Base-by-base conservation (phyloP, 2,888 invertebrate genomes). In the Baccha elongata region DNA sequence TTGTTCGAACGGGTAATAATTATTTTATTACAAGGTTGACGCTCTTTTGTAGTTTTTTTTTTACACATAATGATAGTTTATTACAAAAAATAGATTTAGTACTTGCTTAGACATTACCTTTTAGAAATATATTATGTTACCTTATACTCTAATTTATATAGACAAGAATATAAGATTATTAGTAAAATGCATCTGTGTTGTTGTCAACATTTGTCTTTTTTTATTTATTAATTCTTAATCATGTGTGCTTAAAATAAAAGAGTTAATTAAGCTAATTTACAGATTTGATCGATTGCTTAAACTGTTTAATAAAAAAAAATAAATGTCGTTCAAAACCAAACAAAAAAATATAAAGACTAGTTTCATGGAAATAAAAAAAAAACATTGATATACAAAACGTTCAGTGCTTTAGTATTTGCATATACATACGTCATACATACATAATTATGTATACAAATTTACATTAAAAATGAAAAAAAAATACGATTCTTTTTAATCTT, bases 61-160 rank as follows among this genome's bases (percentile, higher is more conserved):
- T 48, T 68, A 69, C 48, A 80, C 64, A 80, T 26, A 68, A 32
- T 68, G 55, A 74, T 44, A 75, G 26, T 76, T 81, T 72, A 53
- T 71, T 81, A 81, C 81, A 81, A 81, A 81, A 81, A 81, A 81
- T 81, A 81, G 69, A 76, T 62, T 55, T 75, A 81, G 48, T 69
- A 68, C 60, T 44, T 64, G 60, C 74, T 68, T 75, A 76, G 40
- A 48, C 48, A 35, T 48, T 79, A 74, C 53, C 37, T 69, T 40
- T 76, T 46, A 26, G 29, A 64, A 62, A 46, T 75, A 44, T 17
- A 21, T 40, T n/a, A 15, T 74, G 19, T 40, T 65, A 17, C 21
- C 81, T 76, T 69, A 75, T 32, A 79, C 37, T 37, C 23, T 52
- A 73, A 29, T 62, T 65, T 64, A 37, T 68, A 58, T 69, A 69